Evolutionary conservation across 2,888 invertebrate species (phyloP), one percentile per base, ranked within the genome.

Genomic region (Reticulitermes lucifugus): DNA sequence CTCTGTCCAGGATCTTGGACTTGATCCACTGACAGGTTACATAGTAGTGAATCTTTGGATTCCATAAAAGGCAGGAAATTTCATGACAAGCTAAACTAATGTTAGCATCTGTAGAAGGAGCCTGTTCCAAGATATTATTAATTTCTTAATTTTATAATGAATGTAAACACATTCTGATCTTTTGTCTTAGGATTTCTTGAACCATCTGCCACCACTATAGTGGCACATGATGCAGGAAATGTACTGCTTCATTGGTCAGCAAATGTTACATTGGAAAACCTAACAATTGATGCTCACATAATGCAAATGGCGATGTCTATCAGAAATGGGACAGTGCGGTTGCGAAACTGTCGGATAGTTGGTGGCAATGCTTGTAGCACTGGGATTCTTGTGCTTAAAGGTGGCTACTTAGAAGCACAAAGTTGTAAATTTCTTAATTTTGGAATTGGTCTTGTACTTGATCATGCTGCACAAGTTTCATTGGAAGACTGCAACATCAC

Each of bases 351-450:
- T 73, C 41, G 7, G 6, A 21, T 73, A 2, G 12, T 21, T 5
- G 73, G 73, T 5, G 12, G 65, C 14, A 25, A 10, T n/a, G 14
- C 29, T 18, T 21, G 18, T 41, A 18, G 35, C 18, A 73, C 73
- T 21, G 73, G 73, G 21, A 41, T 73, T 41, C 73, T 73, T 73
- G 73, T 73, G 21, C 21, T 73, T 7, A 73, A 41, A 73, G 73
- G 25, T 41, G 73, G 73, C 41, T 21, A 14, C 41, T 73, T 73
- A 35, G 73, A 73, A 2, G 65, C 65, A 65, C n/a, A 25, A 65
- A 35, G 18, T 73, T 73, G 73, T 73, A 5, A 29, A 35, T 73
- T 73, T 29, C 12, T 35, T 12, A 35, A 41, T 73, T 73, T 73
- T 73, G 73, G 73, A 18, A 73, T 6, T 41, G 73, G 73, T 41